phyloP scores from a whole-genome alignment of 2,113 vertebrate species.

The Hydrochoerus hydrochaeris region DNA sequence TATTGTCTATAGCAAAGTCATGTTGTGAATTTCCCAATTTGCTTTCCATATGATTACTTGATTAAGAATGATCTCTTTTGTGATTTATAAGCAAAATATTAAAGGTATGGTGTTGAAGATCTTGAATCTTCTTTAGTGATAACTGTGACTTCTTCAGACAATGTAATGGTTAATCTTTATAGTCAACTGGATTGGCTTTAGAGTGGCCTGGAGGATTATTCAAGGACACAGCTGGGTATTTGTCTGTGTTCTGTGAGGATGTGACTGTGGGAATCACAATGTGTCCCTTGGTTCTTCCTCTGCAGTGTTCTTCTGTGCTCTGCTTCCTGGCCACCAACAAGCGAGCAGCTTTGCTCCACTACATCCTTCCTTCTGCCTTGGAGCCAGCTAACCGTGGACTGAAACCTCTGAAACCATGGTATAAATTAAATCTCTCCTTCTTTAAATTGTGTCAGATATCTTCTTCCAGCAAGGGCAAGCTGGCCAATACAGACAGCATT shows the following conservation, averaged over 20 bases:
- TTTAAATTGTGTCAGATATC: not conserved
- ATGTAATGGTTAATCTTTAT: not conserved
- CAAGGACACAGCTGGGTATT: not conserved
- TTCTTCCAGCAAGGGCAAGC: not conserved
- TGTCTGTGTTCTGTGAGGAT: not conserved
- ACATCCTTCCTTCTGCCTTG: not conserved
- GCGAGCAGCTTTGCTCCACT: not conserved
- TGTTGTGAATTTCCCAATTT: not conserved
- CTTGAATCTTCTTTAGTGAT: not conserved
- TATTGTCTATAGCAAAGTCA: not conserved
- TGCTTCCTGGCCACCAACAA: not conserved
- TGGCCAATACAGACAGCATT: not conserved
- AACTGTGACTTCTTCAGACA: not conserved
- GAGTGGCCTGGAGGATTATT: not conserved
- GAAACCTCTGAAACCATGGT: not conserved
- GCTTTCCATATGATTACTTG: not conserved
- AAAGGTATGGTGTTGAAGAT: not conserved
- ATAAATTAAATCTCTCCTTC: not conserved
- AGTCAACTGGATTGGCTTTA: not conserved
- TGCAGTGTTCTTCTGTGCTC: not conserved
- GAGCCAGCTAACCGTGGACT: not conserved
- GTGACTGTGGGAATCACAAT: not conserved
- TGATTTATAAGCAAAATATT: slow-evolving; percentile 38
- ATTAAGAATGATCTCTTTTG: not conserved
- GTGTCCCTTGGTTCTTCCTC: not conserved